Base-by-base conservation (phyloP, 2,113 vertebrate genomes). In the Siphamia tubifer region DNA sequence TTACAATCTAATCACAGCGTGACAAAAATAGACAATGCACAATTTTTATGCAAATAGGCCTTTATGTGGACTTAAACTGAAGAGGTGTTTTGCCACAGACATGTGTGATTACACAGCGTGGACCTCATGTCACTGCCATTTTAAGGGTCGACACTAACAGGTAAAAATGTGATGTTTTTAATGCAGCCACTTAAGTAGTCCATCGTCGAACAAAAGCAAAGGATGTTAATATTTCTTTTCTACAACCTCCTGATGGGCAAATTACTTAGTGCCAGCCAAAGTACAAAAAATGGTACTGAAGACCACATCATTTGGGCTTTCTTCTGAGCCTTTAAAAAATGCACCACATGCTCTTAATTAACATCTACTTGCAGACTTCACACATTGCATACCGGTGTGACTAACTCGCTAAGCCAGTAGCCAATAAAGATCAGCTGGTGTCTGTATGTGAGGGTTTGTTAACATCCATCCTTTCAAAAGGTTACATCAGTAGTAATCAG, bases 401-500 rank as follows among this genome's bases (percentile, higher is more conserved):
- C 35, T 48, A 69, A 55, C 28, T 56, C 30, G 45, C 3, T 45
- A 48, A 71, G 42, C 53, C 28, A 24, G 39, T 21, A 53, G 45
- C 34, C 57, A 69, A 69, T n/a, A 52, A 35, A 60, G 45, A 28
- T 51, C 36, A 60, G 56, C 24, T 23, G 34, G 10, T 15, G 45
- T 8, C 11, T 30, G 0, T 35, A 34, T 24, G 40, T 48, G 52
- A 17, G 4, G 32, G 2, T 42, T 30, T 51, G 17, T 57, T 44
- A 42, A 49, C 28, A 57, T 54, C 66, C 52, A 63, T 61, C 64
- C 54, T 47, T 63, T 48, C 77, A 47, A 24, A 55, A 76, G 56
- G 72, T 79, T 61, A 85, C 63, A 81, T 83, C 78, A 72, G 53
- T 1, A 5, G 74, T 72, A 86, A 89, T 70, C 53, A 73, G 74